A percentile compares a stretch with the other conserved stretches of the same genome.
These are phyloP conservation scores for Peromyscus leucopus DNA, from an alignment of 2,113 vertebrate species.

Conservation along the genomic window DNA sequence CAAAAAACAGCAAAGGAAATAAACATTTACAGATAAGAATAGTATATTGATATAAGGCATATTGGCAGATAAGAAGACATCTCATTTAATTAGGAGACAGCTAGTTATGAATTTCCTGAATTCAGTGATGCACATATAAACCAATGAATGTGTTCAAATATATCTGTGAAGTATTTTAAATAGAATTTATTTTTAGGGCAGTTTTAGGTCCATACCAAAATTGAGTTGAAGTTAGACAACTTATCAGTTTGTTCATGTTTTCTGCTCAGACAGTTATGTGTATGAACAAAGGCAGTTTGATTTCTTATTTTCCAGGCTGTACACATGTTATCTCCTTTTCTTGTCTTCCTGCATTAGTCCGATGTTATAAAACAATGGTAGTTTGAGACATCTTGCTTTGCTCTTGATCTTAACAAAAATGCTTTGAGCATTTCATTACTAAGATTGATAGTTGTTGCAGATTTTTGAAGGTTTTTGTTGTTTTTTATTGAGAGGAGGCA, in stretches of 20 bases:
- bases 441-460: background rate
- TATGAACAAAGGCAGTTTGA: background rate
- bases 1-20: background rate
- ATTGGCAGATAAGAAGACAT: background rate
- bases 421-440: background rate
- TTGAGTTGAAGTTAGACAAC: background rate
- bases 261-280: background rate
- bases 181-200: background rate
- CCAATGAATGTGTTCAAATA: background rate
- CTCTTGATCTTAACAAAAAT: background rate
- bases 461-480: background rate
- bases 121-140: background rate
- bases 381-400: background rate
- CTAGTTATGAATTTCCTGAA: background rate
- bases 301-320: background rate
- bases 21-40: background rate
- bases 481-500: background rate
- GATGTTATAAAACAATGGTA: background rate
- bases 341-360: background rate
- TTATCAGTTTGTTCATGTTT: background rate
- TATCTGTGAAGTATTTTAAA: background rate
- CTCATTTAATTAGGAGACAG: background rate
- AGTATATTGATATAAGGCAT: background rate
- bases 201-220: slow-evolving; percentile 6
- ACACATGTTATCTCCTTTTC: background rate